Evolutionary conservation across 2,888 invertebrate genomes (phyloP).

Genomic region (Pogonocherus hispidulus): DNA sequence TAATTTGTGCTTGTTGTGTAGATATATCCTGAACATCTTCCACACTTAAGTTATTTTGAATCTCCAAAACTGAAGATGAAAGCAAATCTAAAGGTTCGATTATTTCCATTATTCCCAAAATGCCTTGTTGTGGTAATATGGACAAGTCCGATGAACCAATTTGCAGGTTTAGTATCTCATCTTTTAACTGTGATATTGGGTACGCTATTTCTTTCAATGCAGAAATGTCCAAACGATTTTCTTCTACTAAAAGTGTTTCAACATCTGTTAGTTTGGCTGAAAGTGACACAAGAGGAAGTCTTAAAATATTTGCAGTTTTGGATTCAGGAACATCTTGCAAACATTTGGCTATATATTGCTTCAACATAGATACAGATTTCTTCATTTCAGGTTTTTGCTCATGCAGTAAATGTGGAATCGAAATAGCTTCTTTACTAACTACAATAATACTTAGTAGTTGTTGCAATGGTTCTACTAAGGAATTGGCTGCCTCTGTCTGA

Average conservation of each 20-base stretch:
- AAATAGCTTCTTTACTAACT: conserved; percentile 11
- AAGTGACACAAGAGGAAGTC: conserved; percentile 30
- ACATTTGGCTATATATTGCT: conserved; percentile 19
- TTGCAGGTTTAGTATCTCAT: conserved; percentile 19
- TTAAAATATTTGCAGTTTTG: conserved; percentile 13
- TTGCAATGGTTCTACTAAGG: conserved; percentile 37
- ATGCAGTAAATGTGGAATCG: conserved; percentile 39
- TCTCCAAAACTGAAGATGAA: conserved; percentile 33
- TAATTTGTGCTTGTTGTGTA: conserved; percentile 21
- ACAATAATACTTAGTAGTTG: conserved; percentile 34
- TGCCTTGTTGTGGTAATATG: conserved; percentile 29
- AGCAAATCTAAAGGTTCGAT: conserved; percentile 36
- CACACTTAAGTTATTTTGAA: conserved; percentile 4
- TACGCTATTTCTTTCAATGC: conserved; percentile 27
- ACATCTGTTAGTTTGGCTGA: conserved; percentile 22
- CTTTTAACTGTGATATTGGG: conserved; percentile 24
- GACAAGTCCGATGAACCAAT: not conserved
- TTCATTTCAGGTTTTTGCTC: conserved; percentile 44
- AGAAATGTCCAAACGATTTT: conserved; percentile 28
- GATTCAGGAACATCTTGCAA: conserved; percentile 9
- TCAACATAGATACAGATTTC: conserved; percentile 31
- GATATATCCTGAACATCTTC: conserved; percentile 27
- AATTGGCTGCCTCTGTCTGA: conserved; percentile 22
- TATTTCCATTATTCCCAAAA: conserved; percentile 41
- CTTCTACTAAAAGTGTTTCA: conserved; percentile 17